These are phyloP conservation scores for Sceliomorpha sp. DNA, from an alignment of 2,888 invertebrate species.

Conservation along the genomic window DNA sequence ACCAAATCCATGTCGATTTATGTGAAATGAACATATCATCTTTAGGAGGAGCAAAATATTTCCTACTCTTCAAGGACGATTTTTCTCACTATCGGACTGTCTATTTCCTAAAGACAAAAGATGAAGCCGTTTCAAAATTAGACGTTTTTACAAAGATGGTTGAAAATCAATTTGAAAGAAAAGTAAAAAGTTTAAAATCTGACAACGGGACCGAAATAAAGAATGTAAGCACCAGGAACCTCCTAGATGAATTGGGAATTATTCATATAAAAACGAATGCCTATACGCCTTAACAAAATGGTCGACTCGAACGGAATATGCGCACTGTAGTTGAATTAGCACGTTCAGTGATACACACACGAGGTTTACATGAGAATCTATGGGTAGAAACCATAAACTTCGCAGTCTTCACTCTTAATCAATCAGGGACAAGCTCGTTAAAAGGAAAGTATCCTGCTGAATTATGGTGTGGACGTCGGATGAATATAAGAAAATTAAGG, in stretches of 20 bases:
- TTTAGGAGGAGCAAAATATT: constrained; percentile 59
- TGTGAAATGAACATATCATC: not conserved
- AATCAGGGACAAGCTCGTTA: constrained; percentile 35
- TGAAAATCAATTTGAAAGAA: constrained; percentile 64
- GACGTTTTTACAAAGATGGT: constrained; percentile 58
- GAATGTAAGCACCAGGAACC: constrained; percentile 51
- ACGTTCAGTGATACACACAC: constrained; percentile 57
- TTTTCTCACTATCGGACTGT: constrained; percentile 60
- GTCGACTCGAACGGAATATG: constrained; percentile 68
- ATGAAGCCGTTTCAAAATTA: constrained; percentile 58
- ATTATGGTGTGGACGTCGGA: constrained; percentile 31
- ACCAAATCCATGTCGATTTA: constrained; percentile 58
- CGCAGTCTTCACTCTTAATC: constrained; percentile 48
- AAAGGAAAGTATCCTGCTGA: constrained; percentile 32
- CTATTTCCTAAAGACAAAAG: constrained; percentile 63
- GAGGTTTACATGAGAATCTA: constrained; percentile 43
- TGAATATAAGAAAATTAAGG: constrained; percentile 26
- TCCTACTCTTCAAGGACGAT: constrained; percentile 53
- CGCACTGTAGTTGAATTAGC: constrained; percentile 68
- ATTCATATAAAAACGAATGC: too few relatives aligned
- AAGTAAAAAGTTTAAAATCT: constrained; percentile 58
- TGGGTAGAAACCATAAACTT: constrained; percentile 62
- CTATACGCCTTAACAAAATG: constrained; percentile 69
- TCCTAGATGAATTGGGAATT: constrained; percentile 60
- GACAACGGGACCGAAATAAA: constrained; percentile 66